A percentile compares a stretch with the other conserved stretches of the same genome.
phyloP scores from a whole-genome alignment of 2,797 vertebrate genomes.

The Spinus olivaceus region DNA sequence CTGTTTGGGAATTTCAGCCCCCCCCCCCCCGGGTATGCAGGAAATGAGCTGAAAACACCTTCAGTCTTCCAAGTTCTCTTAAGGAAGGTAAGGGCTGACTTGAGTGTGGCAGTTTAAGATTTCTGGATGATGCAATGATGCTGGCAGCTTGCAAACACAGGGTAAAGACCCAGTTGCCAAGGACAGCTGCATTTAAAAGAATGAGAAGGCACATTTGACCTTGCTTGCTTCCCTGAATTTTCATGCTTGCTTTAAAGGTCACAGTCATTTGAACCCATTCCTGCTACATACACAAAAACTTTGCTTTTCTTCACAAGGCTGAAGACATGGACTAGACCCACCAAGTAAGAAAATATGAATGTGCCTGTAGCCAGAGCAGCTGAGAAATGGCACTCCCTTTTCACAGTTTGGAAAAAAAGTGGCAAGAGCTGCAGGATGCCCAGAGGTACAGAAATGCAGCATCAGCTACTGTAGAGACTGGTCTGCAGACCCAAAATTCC shows the following conservation, averaged over 20 bases:
- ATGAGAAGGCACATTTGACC: not conserved
- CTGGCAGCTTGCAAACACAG: not conserved
- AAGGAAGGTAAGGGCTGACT: not conserved
- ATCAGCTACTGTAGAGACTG: not conserved
- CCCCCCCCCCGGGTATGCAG: not conserved
- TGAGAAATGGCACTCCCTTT: not conserved
- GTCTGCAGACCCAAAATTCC: not conserved
- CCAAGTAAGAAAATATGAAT: not conserved
- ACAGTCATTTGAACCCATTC: not conserved
- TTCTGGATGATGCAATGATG: not conserved
- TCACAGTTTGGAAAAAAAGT: not conserved
- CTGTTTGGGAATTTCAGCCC: not conserved
- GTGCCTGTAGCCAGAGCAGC: not conserved
- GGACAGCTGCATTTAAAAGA: not conserved
- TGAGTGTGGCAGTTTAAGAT: not conserved
- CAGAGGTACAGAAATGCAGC: not conserved
- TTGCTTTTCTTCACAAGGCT: not conserved
- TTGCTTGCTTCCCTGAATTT: not conserved
- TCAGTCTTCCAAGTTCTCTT: not conserved
- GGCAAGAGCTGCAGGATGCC: not conserved
- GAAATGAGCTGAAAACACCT: not conserved
- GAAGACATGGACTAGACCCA: not conserved
- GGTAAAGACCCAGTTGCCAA: not conserved
- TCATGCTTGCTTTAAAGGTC: not conserved
- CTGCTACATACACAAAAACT: not conserved